Conservation (phyloP, 2,888 invertebrate species). For the Camptogramma bilineatum region DNA sequence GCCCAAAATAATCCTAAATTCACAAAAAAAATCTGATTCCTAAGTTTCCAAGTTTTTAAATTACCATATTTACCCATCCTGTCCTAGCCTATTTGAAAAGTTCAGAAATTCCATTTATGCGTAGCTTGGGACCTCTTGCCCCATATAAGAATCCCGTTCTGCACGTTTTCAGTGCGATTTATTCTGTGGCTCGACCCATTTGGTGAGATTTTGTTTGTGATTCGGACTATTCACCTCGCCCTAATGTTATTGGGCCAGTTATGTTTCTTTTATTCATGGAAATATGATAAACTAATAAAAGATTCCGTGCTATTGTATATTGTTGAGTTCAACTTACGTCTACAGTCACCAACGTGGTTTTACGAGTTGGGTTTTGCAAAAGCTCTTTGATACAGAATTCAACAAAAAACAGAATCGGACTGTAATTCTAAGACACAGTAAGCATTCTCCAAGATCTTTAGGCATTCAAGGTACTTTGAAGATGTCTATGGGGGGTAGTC, state of each 20-base stretch:
- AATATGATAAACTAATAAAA: not conserved
- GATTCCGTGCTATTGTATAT: not conserved
- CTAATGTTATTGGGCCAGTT: constrained; percentile 4
- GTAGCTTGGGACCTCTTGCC: not conserved
- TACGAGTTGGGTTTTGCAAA: too few relatives aligned
- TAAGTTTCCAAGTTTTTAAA: not conserved
- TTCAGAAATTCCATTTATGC: not conserved
- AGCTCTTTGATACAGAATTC: too few relatives aligned
- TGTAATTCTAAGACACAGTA: too few relatives aligned
- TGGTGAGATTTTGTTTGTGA: constrained; percentile 4
- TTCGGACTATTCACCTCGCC: constrained; percentile 1
- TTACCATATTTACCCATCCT: not conserved
- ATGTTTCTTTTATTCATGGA: constrained; percentile 1
- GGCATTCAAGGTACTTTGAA: too few relatives aligned
- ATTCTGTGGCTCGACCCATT: constrained; percentile 1
- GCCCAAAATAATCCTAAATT: too few relatives aligned
- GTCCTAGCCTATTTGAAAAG: not conserved
- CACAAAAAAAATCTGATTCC: not conserved
- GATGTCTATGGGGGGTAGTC: too few relatives aligned
- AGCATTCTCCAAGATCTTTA: too few relatives aligned
- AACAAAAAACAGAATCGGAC: too few relatives aligned
- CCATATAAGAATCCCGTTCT: not conserved
- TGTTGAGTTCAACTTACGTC: not conserved
- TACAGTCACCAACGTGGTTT: not conserved
- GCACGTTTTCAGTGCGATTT: not conserved